Evolutionary conservation across 2,888 invertebrate species (phyloP).

Genomic region (Orthosia incerta): DNA sequence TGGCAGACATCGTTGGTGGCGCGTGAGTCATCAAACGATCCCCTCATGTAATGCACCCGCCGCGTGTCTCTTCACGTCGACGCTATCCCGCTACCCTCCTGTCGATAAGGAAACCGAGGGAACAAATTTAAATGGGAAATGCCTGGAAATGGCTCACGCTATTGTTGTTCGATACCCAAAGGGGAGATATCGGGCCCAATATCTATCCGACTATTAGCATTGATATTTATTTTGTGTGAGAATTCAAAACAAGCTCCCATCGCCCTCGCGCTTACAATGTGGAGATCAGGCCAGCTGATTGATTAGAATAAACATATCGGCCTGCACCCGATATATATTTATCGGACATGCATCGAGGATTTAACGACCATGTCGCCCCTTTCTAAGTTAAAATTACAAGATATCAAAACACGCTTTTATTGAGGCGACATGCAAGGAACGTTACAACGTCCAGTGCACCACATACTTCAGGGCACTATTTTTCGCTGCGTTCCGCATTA

Average conservation of each 20-base stretch:
- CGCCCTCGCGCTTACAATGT: slow-evolving; percentile 65
- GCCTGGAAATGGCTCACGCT: slow-evolving; percentile 88
- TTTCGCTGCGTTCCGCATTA: slow-evolving; percentile 25
- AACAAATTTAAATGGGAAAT: slow-evolving; percentile 88
- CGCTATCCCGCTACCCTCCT: slow-evolving; percentile 75
- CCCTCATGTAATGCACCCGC: slow-evolving; percentile 69
- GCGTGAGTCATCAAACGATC: slow-evolving; percentile 73
- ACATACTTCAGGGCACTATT: neutral
- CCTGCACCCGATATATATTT: slow-evolving; percentile 49
- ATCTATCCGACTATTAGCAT: slow-evolving; percentile 84
- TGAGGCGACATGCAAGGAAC: neutral
- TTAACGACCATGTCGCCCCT: slow-evolving; percentile 33
- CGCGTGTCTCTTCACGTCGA: slow-evolving; percentile 69
- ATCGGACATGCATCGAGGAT: slow-evolving; percentile 51
- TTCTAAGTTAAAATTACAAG: slow-evolving; percentile 33
- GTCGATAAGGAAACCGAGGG: slow-evolving; percentile 86
- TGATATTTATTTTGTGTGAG: slow-evolving; percentile 86
- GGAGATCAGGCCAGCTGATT: slow-evolving; percentile 61
- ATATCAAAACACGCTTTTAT: slow-evolving; percentile 18
- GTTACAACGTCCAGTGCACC: neutral
- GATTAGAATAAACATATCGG: slow-evolving; percentile 61
- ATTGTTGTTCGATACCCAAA: slow-evolving; percentile 84
- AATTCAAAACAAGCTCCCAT: slow-evolving; percentile 81
- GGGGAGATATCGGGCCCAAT: slow-evolving; percentile 85
- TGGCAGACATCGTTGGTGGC: slow-evolving; percentile 54